Evolutionary conservation across 2,797 vertebrate genomes (phyloP), one percentile per base, ranked within the genome.

Genomic region (Rhinichthys osculus): DNA sequence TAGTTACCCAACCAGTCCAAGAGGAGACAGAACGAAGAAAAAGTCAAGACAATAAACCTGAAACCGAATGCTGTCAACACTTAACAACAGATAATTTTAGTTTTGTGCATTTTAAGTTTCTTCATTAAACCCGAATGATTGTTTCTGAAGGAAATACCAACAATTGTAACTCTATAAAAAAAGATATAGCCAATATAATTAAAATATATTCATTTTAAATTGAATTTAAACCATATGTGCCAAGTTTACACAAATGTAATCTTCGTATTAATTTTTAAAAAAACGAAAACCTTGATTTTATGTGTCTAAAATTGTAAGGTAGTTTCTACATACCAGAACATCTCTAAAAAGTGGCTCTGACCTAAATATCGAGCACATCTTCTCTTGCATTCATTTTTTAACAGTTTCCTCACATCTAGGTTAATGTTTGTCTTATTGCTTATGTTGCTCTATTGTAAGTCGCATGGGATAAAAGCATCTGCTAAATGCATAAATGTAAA

Each of bases 1-100:
- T 59, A 67, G 40, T 27, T 4, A 47, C 85, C n/a, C 27, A 81
- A 80, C 38, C 79, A 54, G 82, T 82, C 30, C 70, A 44, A 42
- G 66, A 77, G 73, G 14, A 50, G 47, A 86, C 73, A 71, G 71
- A 23, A 9, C 40, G 23, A 67, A 67, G 57, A 50, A 62, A 33
- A 33, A 7, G 38, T 3, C 30, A 66, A 38, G 16, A 54, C 33
- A 83, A 52, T 52, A 14, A 84, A 84, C 21, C 27, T 5, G 7
- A 84, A 69, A 77, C 72, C 44, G 21, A 50, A 33, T 27, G 3
- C 72, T 13, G 73, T 23, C 44, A 84, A 47, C 67, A 62, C 54
- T 85, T 59, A 33, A 83, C 35, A 7, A 52, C 21, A 73, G 67
- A 73, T 33, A 52, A 84, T 84, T 66, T 67, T 13, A 13, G 33